Base-by-base conservation (phyloP, 1,140 invertebrate genomes). In the Procambarus virginalis region DNA sequence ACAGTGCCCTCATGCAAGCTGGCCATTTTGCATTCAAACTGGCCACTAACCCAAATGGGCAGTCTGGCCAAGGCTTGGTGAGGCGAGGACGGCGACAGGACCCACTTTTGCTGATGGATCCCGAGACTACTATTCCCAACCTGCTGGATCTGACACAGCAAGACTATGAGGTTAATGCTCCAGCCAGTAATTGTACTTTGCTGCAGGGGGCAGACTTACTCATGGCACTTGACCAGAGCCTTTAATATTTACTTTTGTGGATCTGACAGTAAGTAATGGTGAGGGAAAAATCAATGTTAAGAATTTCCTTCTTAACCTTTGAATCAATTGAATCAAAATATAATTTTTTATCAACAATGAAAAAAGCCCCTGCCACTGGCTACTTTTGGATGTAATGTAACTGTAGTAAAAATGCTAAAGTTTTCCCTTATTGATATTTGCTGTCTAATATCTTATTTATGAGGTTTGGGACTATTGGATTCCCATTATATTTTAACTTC, bases 81-180 rank as follows among this genome's bases (percentile, higher is more conserved):
- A 45, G 55, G 48, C 58, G 55, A 51, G 75, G 73, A 10, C 55
- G 60, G 46, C 75, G 81, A 17, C 88, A 89, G 58, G 88, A 89
- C 45, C 88, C 88, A 17, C 68, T 86, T 12, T 76, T 92, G 49
- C 20, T 82, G 78, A 81, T 83, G 83, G 81, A 91, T 77, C 82
- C 85, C 34, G 83, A 82, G 79, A 22, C 90, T 46, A 68, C 78
- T 6, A 94, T 95, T 84, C 93, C 94, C 51, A 94, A 94, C 10
- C 91, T 95, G 34, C 86, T 94, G 86, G 94, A 95, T 84, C 93
- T 95, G 17, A 95, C 94, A 3, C 94, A 94, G 64, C 94, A 94
- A 88, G 95, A 95, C 92, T 95, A 94, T 89, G 95, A 95, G 91
- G 95, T 95, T 10, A 95, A 95, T 91, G 95, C 95, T 34, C 95